Conservation (phyloP, 1,140 invertebrate species). For the Trichomalopsis sarcophagae region DNA sequence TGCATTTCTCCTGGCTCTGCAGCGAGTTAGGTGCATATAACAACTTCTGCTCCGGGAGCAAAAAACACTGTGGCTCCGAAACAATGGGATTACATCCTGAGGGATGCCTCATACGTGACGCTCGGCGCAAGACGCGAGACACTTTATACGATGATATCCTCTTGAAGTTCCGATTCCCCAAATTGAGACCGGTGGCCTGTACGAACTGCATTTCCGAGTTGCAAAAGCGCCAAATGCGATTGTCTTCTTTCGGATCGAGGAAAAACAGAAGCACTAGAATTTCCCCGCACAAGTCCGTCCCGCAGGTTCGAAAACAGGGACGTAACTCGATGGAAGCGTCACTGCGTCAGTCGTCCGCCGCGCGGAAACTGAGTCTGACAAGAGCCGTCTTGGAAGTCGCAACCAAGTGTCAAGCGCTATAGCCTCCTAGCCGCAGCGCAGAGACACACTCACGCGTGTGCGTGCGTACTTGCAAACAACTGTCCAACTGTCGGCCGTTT, state of each 20-base stretch:
- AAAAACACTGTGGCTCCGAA: neutral
- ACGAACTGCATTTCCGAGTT: neutral
- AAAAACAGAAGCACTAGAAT: neutral
- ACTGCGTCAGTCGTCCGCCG: constrained; percentile 54
- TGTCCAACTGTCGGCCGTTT: constrained; percentile 68
- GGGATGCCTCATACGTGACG: neutral
- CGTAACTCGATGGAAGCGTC: constrained; percentile 65
- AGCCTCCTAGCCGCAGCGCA: neutral
- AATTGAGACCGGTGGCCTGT: neutral
- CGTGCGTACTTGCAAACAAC: constrained; percentile 53
- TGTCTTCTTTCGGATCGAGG: neutral
- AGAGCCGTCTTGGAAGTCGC: constrained; percentile 44
- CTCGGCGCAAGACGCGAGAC: neutral
- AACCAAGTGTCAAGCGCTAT: neutral
- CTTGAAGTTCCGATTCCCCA: neutral
- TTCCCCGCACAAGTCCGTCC: neutral
- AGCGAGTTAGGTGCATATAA: neutral
- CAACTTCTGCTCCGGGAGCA: neutral
- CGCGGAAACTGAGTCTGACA: constrained; percentile 60
- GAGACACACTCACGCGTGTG: neutral
- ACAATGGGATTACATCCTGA: constrained; percentile 3
- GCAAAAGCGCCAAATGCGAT: too few species aligned
- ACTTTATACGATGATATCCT: neutral
- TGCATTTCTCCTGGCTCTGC: too few species aligned
- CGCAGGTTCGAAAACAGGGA: constrained; percentile 59